Base-by-base conservation (phyloP, 2,888 invertebrate genomes). In the Sarcophaga carnaria region DNA sequence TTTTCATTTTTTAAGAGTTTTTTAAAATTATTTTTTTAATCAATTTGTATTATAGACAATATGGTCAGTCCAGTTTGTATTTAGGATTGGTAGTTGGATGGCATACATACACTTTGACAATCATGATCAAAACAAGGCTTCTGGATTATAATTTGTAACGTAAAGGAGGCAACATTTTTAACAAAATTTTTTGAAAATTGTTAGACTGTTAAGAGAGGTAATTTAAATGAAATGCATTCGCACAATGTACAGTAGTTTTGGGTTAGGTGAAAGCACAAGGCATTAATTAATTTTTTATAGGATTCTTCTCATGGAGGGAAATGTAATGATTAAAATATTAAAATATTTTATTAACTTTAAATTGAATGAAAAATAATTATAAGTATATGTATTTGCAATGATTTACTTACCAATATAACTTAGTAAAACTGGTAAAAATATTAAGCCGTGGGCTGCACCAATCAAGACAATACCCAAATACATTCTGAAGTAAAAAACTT, bases 391-490 rank as follows among this genome's bases (percentile, higher is more conserved):
- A 66, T 45, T 25, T n/a, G 12, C n/a, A 54, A 4, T 64, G 14
- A 37, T 37, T 64, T 82, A 92, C 93, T 93, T 89, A 97, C 99
- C 99, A 93, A 98, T 96, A 95, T 98, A 99, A 94, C 98, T 98
- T 90, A 99, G 96, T 91, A 99, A 95, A 86, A 99, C 99, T 11
- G 99, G 99, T 90, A 99, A 95, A 95, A 99, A 99, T 91, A 99
- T 96, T 86, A 99, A 96, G 22, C 99, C 99, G 94, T 99, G 99
- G 6, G 98, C 96, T 11, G 99, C 99, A 79, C 99, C 99, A 93
- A 98, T 97, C 85, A 99, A 92, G 79, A 99, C 99, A 90, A 99
- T 99, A 83, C 99, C 98, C 92, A 99, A 95, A 94, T 99, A 99
- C 98, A 99, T 98, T 89, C 98, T 96, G 95, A 98, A 99, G 95